Percentiles rank a stretch among this genome's conserved stretches.
Evolutionary conservation across 2,888 invertebrate species (phyloP).

Genomic region (Argyresthia albistria): DNA sequence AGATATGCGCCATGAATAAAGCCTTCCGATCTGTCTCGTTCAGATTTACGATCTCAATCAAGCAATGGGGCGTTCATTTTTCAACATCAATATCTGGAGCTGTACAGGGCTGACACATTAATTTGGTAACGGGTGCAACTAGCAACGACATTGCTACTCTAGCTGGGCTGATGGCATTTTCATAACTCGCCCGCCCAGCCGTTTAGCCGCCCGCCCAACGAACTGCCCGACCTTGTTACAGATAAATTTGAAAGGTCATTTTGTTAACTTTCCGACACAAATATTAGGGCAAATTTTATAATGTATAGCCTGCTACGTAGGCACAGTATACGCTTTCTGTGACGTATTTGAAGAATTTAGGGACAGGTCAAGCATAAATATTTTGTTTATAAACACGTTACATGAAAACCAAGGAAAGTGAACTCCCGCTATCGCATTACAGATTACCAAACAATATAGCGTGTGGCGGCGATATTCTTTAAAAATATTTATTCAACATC

Average conservation of each 20-base stretch:
- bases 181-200: slow-evolving; percentile 19
- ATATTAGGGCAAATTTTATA: too few species aligned
- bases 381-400: too few species aligned
- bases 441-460: neutral
- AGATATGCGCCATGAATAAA: neutral
- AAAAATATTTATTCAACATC: slow-evolving; percentile 4
- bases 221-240: slow-evolving; percentile 8
- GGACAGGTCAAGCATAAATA: too few species aligned
- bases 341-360: too few species aligned
- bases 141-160: slow-evolving; percentile 4
- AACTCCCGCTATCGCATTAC: too few species aligned
- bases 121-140: slow-evolving; percentile 37
- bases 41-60: slow-evolving; percentile 45
- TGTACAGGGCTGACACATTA: slow-evolving; percentile 44
- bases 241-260: too few species aligned
- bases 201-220: neutral
- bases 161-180: slow-evolving; percentile 29
- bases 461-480: neutral
- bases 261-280: too few species aligned
- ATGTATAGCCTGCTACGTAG: too few species aligned
- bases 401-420: too few species aligned
- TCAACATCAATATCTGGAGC: slow-evolving; percentile 38
- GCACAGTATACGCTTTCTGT: too few species aligned
- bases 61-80: slow-evolving; percentile 38
- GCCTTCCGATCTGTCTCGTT: slow-evolving; percentile 1